A percentile compares a stretch with the other conserved stretches of the same genome.
Evolutionary conservation across 2,888 invertebrate genomes (phyloP).

Genomic region (Petrolisthes cinctipes): DNA sequence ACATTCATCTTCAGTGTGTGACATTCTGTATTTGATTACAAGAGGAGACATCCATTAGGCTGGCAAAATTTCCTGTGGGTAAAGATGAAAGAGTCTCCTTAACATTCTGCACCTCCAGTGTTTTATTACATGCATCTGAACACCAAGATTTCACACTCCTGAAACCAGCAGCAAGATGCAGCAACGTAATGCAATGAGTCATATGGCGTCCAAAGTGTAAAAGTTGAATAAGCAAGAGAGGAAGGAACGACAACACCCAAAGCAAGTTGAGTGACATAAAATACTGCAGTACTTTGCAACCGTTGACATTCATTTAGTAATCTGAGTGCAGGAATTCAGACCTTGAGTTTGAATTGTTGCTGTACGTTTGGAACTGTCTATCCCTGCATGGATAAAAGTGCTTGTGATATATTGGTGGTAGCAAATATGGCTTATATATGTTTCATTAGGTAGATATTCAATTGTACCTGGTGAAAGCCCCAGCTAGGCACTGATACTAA

Average conservation of each 20-base stretch:
- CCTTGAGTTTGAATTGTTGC: constrained; percentile 47
- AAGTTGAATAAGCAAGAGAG: constrained; percentile 36
- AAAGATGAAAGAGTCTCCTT: constrained; percentile 44
- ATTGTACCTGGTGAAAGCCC: constrained; percentile 50
- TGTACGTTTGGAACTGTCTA: constrained; percentile 57
- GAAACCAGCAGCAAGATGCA: constrained; percentile 51
- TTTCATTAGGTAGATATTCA: constrained; percentile 50
- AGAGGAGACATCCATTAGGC: constrained; percentile 49
- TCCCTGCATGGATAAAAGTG: constrained; percentile 53
- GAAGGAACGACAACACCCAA: constrained; percentile 45
- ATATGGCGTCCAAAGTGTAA: constrained; percentile 59
- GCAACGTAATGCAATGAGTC: constrained; percentile 51
- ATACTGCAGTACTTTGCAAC: constrained; percentile 41
- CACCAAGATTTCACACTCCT: constrained; percentile 45
- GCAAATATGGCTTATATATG: constrained; percentile 54
- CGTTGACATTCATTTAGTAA: constrained; percentile 39
- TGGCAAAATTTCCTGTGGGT: constrained; percentile 60
- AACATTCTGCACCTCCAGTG: constrained; percentile 55
- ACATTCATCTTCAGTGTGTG: constrained; percentile 57
- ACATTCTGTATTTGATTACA: constrained; percentile 49
- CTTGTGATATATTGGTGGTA: constrained; percentile 62
- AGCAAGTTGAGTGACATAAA: constrained; percentile 24
- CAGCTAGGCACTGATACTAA: constrained; percentile 51
- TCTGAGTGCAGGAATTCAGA: constrained; percentile 42
- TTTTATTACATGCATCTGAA: constrained; percentile 40